Base-by-base conservation (phyloP, 1,140 invertebrate genomes). In the Apis florea region DNA sequence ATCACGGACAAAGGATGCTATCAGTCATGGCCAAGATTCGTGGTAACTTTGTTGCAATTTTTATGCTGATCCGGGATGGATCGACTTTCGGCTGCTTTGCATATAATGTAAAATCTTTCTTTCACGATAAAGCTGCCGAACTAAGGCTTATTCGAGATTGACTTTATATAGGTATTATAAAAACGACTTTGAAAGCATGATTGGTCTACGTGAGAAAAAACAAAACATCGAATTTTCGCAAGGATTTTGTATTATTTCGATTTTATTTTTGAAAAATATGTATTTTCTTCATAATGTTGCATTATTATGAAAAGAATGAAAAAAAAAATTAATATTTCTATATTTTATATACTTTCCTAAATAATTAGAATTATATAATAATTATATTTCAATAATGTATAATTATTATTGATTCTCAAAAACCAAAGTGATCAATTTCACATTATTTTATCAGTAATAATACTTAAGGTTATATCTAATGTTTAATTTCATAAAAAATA, bases 1-100 rank as follows among this genome's bases (percentile, higher is more conserved):
- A 2, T n/a, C n/a, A 2, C 24, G 24, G 26, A 1, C 15, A 12
- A 47, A 6, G 13, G 8, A 15, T 10, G 2, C 8, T 59, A 24
- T 72, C 54, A 49, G 31, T 47, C 9, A 47, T 21, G 54, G 31
- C 26, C 13, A 56, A 51, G 67, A 83, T 77, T 77, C 26, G 49
- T 21, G 54, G 31, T 21, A 59, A 49, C 68, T 79, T 79, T 83
- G 73, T 66, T 78, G 63, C 74, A 78, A 84, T 83, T 83, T 84
- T 84, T 83, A 83, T 83, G 83, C 66, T 84, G 74, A 84, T 73
- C 81, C 74, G 53, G 61, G 56, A 73, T 51, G 61, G 61, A 84
- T 84, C 64, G 56, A 54, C 56, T 76, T 83, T 72, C 51, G 56
- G n/a, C 19, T 70, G 81, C 81, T 83, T 84, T 84, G 69, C 83